These are phyloP conservation scores for Sthenelais limicola DNA, from an alignment of 2,888 invertebrate genomes.

Conservation along the genomic window DNA sequence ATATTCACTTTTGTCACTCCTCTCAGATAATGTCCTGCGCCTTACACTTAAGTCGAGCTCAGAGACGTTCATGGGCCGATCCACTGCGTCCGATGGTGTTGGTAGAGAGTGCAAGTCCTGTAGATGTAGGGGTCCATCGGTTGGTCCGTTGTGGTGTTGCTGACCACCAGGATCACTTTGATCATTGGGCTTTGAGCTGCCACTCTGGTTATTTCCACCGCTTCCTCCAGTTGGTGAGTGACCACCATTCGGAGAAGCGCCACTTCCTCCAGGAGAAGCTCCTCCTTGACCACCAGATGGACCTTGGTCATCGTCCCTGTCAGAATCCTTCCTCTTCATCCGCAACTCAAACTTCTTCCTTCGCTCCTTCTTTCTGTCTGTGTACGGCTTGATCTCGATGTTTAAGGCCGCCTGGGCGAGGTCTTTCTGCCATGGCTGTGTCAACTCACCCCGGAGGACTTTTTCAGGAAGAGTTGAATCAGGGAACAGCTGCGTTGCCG, in stretches of 20 bases:
- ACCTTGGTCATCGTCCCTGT: background rate
- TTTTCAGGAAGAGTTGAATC: background rate
- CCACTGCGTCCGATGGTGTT: background rate
- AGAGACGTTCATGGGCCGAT: background rate
- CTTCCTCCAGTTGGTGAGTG: background rate
- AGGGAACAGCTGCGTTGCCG: background rate
- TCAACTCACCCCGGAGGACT: slow-evolving; percentile 30
- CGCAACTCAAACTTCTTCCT: slow-evolving; percentile 3
- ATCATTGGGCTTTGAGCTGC: background rate
- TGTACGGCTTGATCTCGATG: slow-evolving; percentile 46
- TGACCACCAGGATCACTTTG: too few relatives aligned
- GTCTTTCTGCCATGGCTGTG: slow-evolving; percentile 31
- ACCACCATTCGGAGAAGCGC: background rate
- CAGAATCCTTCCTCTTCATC: slow-evolving; percentile 4
- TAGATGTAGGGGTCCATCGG: too few relatives aligned
- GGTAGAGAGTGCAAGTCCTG: too few relatives aligned
- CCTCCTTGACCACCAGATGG: slow-evolving; percentile 4
- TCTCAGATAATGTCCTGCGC: too few relatives aligned
- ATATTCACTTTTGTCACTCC: too few relatives aligned
- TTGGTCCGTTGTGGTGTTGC: too few relatives aligned
- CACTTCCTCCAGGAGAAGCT: background rate
- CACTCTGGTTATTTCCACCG: too few relatives aligned
- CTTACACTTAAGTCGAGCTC: too few relatives aligned
- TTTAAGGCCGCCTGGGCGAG: slow-evolving; percentile 38
- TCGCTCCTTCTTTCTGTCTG: slow-evolving; percentile 17